A percentile compares a stretch with the other conserved stretches of the same genome.
Evolutionary conservation across 1,140 invertebrate species (phyloP).

Genomic region (Trachymyrmex septentrionalis): DNA sequence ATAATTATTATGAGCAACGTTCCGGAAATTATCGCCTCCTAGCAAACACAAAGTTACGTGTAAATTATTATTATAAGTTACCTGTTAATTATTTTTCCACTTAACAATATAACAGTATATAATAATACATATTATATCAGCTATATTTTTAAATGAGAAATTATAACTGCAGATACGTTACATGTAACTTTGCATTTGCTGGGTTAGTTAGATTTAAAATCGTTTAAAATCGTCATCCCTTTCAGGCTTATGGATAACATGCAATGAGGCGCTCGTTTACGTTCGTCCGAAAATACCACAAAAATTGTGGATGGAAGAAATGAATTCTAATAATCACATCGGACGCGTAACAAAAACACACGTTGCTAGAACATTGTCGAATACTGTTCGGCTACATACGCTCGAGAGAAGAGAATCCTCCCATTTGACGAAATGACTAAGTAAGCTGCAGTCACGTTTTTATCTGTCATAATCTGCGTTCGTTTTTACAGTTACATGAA

Average conservation of each 20-base stretch:
- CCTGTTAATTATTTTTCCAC: too few species aligned
- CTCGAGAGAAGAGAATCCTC: slow-evolving; percentile 63
- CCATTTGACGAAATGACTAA: slow-evolving; percentile 46
- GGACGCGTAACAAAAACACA: slow-evolving; percentile 73
- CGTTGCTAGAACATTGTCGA: slow-evolving; percentile 75
- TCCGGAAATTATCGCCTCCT: background rate
- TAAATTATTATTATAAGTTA: too few species aligned
- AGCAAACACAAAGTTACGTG: too few species aligned
- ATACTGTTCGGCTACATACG: slow-evolving; percentile 73
- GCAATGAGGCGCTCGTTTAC: slow-evolving; percentile 76
- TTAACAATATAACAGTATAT: too few species aligned
- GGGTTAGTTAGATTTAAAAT: background rate
- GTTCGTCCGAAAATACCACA: slow-evolving; percentile 72
- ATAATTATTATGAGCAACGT: background rate
- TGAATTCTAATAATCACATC: slow-evolving; percentile 55
- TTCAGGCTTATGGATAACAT: slow-evolving; percentile 75
- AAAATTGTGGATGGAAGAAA: slow-evolving; percentile 58
- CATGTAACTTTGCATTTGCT: too few species aligned
- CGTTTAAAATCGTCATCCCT: slow-evolving; percentile 5
- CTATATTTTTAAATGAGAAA: too few species aligned
- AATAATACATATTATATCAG: too few species aligned
- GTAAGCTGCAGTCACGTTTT: background rate
- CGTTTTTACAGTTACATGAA: background rate
- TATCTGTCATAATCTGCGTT: background rate
- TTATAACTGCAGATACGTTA: too few species aligned